Evolutionary conservation across 2,888 invertebrate species (phyloP).

Genomic region (Allacma fusca): DNA sequence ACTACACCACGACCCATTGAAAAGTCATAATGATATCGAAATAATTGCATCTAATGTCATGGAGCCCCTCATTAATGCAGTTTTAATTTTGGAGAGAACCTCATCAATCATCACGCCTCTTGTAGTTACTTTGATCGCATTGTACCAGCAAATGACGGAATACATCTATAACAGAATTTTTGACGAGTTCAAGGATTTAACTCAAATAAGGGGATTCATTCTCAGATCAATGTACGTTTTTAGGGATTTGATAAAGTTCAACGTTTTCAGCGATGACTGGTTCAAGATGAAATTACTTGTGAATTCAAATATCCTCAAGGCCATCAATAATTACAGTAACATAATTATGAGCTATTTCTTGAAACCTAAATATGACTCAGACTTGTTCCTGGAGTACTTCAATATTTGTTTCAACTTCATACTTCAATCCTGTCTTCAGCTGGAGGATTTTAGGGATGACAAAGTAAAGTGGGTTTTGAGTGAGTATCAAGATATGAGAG

Average conservation of each 20-base stretch:
- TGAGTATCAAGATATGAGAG: slow-evolving; percentile 88
- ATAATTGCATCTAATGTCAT: slow-evolving; percentile 81
- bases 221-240: slow-evolving; percentile 82
- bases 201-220: slow-evolving; percentile 77
- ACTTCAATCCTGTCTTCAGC: slow-evolving; percentile 80
- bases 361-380: slow-evolving; percentile 38
- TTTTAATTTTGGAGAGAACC: slow-evolving; percentile 81
- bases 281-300: slow-evolving; percentile 86
- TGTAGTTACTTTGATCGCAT: slow-evolving; percentile 85
- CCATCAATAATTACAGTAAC: slow-evolving; percentile 82
- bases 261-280: slow-evolving; percentile 90
- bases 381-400: slow-evolving; percentile 79
- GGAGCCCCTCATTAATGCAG: slow-evolving; percentile 85
- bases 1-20: slow-evolving; percentile 15
- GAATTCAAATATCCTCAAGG: slow-evolving; percentile 83
- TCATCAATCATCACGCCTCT: slow-evolving; percentile 73
- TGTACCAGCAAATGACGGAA: slow-evolving; percentile 85
- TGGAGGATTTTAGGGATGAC: slow-evolving; percentile 82
- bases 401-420: slow-evolving; percentile 81
- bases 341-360: slow-evolving; percentile 32
- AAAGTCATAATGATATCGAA: slow-evolving; percentile 75
- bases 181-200: slow-evolving; percentile 80
- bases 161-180: slow-evolving; percentile 76
- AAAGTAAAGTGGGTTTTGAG: slow-evolving; percentile 80
- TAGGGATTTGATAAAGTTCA: slow-evolving; percentile 78